Evolutionary conservation across 2,797 vertebrate species (phyloP), one percentile per base, ranked within the genome.

Genomic region (Squalus acanthias): DNA sequence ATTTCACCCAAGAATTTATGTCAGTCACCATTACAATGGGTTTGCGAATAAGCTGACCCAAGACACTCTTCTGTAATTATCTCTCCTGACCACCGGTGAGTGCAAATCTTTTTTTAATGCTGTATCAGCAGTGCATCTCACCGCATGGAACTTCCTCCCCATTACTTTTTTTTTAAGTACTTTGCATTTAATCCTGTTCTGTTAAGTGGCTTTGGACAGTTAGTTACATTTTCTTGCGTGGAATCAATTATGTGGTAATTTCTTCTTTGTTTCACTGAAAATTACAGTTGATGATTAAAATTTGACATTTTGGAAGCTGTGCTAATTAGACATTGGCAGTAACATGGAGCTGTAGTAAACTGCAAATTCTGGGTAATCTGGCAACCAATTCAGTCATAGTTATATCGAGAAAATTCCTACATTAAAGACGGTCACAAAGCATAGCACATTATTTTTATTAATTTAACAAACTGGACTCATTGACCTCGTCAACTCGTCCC

Each of bases 301-400:
- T 74, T 53, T 95, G 65, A 57, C 50, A 95, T 95, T 95, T 74
- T 57, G 50, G 94, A 67, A 95, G 69, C 50, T 74, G 70, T 33
- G 46, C 50, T 33, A 57, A 95, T 95, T 53, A 33, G 94, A 76
- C 12, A 20, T n/a, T 95, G 94, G 94, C 70, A 53, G 12, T 85
- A 50, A 85, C 17, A 46, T 57, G 3, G 26, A 60, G 29, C 50
- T 95, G 69, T 12, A 33, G 50, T 57, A 33, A 76, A 57, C 70
- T 74, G 94, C 70, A 74, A 53, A 57, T 95, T 74, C 50, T n/a
- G 29, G 94, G 70, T 95, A 53, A 95, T 33, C n/a, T 76, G 69
- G 94, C 70, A 57, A 33, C 94, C 29, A 17, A 20, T 65, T 95
- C 94, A 57, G 26, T 50, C 60, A 60, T 20, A 53, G 26, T 76